Evolutionary conservation across 2,888 invertebrate genomes (phyloP), one percentile per base, ranked within the genome.

Genomic region (Cynaeus angustus): DNA sequence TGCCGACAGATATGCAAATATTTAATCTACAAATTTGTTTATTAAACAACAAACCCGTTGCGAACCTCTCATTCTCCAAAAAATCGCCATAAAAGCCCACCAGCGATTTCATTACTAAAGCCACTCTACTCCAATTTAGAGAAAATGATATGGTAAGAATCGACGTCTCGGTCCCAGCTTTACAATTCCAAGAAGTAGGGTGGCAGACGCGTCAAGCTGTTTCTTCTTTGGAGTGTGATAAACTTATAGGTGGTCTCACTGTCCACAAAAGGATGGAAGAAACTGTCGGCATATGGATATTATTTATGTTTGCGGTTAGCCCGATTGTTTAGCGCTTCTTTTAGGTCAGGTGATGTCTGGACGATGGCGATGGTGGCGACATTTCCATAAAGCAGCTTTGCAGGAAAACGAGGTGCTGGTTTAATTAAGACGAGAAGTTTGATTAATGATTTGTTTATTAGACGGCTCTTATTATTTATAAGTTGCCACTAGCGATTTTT

Each of bases 121-220:
- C 38, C 55, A 55, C 38, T 38, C 55, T 9, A 38, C 37, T 3
- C 38, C 55, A 55, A 55, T 45, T 58, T 58, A n/a, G 9, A 14
- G 43, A 58, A 58, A 58, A 58, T 58, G 45, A 58, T 58, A 45
- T 26, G 55, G 56, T 58, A 28, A 43, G 43, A 56, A 38, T 52
- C 33, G 16, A 14, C 71, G 73, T 72, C 74, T 74, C 72, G 73
- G 73, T 61, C 70, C 73, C 75, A 56, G 68, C 64, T 69, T 67
- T 71, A 43, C 65, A 72, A 72, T 75, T 75, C 75, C 70, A 14
- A 69, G 75, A 75, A 75, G 69, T 70, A 72, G 75, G 74, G 75
- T 75, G 73, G 71, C 69, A 74, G 56, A 59, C 46, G 43, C 41
- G 41, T 43, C 64, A 64, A 52, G 52, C 48, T 50, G 50, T 61